Conservation (phyloP, 2,888 invertebrate species). For the Cylindroiulus punctatus region DNA sequence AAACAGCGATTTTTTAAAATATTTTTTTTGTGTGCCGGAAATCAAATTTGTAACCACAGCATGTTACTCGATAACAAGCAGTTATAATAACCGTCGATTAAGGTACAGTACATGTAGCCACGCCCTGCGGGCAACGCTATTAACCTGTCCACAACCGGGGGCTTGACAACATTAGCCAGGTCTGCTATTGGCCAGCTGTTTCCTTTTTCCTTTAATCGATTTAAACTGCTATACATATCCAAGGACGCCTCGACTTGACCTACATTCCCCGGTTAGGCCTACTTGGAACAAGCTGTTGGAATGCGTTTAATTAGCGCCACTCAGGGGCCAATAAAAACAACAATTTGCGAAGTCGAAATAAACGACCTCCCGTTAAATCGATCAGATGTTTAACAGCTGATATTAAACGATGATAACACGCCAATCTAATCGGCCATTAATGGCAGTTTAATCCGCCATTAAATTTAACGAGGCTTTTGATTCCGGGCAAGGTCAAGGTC, state of each 20-base stretch:
- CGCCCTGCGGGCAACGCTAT: not conserved
- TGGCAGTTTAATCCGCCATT: too few relatives aligned
- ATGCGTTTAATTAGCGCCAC: conserved; percentile 12
- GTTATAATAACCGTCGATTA: too few relatives aligned
- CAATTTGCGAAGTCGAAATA: not conserved
- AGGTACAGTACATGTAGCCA: too few relatives aligned
- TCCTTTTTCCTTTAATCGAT: not conserved
- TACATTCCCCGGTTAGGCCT: not conserved
- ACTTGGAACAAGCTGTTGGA: not conserved
- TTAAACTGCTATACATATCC: not conserved
- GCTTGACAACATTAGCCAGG: not conserved
- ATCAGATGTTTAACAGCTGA: conserved; percentile 16
- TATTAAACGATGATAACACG: not conserved
- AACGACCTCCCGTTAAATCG: not conserved
- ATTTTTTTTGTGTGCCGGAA: too few relatives aligned
- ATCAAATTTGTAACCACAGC: too few relatives aligned
- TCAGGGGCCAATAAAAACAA: not conserved
- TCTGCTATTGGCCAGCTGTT: not conserved
- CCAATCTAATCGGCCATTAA: not conserved
- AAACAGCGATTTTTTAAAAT: too few relatives aligned
- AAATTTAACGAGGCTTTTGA: too few relatives aligned
- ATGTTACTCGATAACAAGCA: too few relatives aligned
- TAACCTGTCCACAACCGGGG: not conserved
- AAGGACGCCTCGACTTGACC: conserved; percentile 10
- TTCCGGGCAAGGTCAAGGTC: conserved; percentile 22